Percentiles rank a stretch among this genome's conserved stretches.
Conservation (phyloP, 2,888 invertebrate species). For the Gibbula magus region DNA sequence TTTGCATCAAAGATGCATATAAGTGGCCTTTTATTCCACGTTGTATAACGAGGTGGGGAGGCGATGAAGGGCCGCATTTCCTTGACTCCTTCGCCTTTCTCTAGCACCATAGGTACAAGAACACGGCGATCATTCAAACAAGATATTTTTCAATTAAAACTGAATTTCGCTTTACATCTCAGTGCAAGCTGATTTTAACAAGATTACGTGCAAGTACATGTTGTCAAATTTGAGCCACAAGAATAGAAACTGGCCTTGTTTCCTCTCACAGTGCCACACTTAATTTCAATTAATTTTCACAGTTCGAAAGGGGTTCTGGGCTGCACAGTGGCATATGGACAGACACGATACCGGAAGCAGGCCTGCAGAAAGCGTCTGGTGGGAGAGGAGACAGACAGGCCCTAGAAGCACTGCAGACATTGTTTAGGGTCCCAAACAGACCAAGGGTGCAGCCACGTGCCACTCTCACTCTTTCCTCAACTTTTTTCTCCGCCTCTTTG, state of each 20-base stretch:
- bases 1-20: constrained; percentile 11
- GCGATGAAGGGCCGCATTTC: neutral
- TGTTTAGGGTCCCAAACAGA: neutral
- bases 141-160: constrained; percentile 9
- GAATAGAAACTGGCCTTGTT: neutral
- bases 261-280: constrained; percentile 30
- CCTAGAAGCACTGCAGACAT: too few relatives aligned
- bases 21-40: constrained; percentile 7
- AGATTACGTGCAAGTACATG: constrained; percentile 10
- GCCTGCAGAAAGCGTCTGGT: too few relatives aligned
- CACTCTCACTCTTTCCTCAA: neutral
- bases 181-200: neutral
- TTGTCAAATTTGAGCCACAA: constrained; percentile 12
- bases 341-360: too few relatives aligned
- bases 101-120: neutral
- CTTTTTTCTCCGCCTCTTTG: constrained; percentile 24
- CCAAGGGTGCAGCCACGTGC: neutral
- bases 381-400: too few relatives aligned
- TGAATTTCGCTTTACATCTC: neutral
- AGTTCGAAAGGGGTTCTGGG: neutral
- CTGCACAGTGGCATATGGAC: too few relatives aligned
- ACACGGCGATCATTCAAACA: neutral
- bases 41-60: neutral
- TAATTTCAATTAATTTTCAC: constrained; percentile 34
- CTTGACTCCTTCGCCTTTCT: constrained; percentile 6